Conservation (phyloP, 2,797 vertebrate genomes). For the Phrynocephalus guinanensis region DNA sequence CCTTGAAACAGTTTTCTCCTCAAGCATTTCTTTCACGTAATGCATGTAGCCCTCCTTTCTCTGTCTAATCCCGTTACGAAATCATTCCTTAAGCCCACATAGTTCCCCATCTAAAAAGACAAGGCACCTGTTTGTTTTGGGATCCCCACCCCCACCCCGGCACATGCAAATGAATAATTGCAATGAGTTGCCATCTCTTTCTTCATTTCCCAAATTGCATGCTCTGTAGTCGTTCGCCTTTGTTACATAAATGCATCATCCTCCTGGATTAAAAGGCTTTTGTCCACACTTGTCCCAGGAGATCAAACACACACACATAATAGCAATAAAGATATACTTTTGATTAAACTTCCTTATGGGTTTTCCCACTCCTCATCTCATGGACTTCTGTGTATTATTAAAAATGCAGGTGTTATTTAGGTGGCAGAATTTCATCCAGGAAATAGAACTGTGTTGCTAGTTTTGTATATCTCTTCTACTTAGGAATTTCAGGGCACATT, state of each 20-base stretch:
- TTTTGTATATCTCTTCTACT: not conserved
- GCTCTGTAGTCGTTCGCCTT: not conserved
- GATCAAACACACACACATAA: not conserved
- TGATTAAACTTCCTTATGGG: not conserved
- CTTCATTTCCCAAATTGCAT: conserved; percentile 1
- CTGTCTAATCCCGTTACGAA: conserved; percentile 6
- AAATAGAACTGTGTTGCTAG: not conserved
- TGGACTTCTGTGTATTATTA: not conserved
- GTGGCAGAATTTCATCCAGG: not conserved
- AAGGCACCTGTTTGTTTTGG: conserved; percentile 4
- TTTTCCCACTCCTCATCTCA: not conserved
- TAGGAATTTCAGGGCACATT: not conserved
- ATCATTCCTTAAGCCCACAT: fast-evolving
- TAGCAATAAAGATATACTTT: not conserved
- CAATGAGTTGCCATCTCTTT: fast-evolving
- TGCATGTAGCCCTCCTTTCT: not conserved
- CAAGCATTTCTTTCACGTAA: conserved; percentile 6
- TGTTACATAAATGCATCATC: not conserved
- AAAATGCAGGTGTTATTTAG: not conserved
- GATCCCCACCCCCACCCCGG: not conserved
- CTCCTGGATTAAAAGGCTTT: not conserved
- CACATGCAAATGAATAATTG: not conserved
- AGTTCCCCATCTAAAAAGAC: conserved; percentile 13
- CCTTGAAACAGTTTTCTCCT: not conserved
- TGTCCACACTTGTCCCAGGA: not conserved